A percentile compares a stretch with the other conserved stretches of the same genome.
phyloP scores from a whole-genome alignment of 2,797 vertebrate species.

The Enteromius treurensis region DNA sequence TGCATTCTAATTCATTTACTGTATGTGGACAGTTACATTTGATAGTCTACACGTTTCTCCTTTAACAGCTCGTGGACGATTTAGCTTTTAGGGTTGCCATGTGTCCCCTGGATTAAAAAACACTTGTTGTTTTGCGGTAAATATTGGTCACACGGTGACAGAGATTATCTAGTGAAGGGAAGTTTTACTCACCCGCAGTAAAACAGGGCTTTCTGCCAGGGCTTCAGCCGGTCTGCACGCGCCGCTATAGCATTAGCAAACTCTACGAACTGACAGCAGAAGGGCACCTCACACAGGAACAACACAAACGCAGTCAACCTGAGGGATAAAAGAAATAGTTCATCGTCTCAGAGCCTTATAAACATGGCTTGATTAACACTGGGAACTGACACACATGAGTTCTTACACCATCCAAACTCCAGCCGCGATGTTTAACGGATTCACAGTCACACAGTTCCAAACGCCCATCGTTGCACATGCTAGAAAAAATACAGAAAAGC shows the following conservation, averaged over 20 bases:
- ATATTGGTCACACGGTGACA: background rate
- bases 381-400: constrained; percentile 32
- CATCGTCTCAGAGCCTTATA: background rate
- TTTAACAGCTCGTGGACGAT: background rate
- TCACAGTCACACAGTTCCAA: constrained; percentile 94
- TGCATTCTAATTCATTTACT: background rate
- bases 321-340: constrained; percentile 51
- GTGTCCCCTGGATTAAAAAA: background rate
- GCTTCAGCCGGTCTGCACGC: constrained; percentile 83
- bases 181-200: constrained; percentile 89
- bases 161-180: background rate
- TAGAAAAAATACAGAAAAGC: constrained; percentile 59
- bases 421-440: constrained; percentile 93
- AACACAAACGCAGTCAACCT: constrained; percentile 93
- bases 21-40: background rate
- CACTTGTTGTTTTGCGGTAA: background rate
- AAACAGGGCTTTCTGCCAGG: constrained; percentile 96
- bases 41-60: background rate
- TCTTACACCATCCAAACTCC: constrained; percentile 99
- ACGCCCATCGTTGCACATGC: constrained; percentile 91
- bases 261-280: constrained; percentile 98
- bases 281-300: constrained; percentile 93
- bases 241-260: constrained; percentile 87
- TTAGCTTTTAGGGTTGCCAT: background rate
- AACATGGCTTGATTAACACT: constrained; percentile 43